Evolutionary conservation across 2,113 vertebrate genomes (phyloP).

Genomic region (Carettochelys insculpta): DNA sequence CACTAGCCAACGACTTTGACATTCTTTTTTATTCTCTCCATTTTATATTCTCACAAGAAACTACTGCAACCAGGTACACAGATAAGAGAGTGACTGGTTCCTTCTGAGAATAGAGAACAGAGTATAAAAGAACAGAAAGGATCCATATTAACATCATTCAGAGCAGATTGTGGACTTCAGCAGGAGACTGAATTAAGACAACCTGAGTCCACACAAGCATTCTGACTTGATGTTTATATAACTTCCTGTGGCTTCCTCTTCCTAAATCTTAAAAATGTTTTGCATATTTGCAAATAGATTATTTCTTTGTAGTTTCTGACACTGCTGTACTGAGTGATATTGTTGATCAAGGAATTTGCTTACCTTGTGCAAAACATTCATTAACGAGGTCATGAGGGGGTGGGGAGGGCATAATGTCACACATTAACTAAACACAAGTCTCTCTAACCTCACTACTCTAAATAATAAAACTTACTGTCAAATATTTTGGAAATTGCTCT

Average conservation of each 20-base stretch:
- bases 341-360: not conserved
- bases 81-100: not conserved
- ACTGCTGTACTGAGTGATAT: not conserved
- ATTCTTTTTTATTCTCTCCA: constrained; percentile 16
- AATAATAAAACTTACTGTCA: not conserved
- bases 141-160: not conserved
- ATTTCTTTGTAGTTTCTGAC: not conserved
- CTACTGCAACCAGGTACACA: not conserved
- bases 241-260: not conserved
- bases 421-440: constrained; percentile 8
- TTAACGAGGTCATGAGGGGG: not conserved
- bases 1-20: constrained; percentile 30
- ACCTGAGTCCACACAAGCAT: not conserved
- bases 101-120: constrained; percentile 26
- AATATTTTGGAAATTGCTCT: not conserved
- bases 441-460: not conserved
- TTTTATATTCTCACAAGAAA: not conserved
- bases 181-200: constrained; percentile 5
- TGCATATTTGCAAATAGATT: not conserved
- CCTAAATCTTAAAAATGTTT: not conserved
- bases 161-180: not conserved
- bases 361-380: not conserved
- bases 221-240: not conserved
- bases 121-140: not conserved
- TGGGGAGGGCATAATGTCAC: no score